Conservation (phyloP, 2,797 vertebrate genomes). For the Pampus argenteus region DNA sequence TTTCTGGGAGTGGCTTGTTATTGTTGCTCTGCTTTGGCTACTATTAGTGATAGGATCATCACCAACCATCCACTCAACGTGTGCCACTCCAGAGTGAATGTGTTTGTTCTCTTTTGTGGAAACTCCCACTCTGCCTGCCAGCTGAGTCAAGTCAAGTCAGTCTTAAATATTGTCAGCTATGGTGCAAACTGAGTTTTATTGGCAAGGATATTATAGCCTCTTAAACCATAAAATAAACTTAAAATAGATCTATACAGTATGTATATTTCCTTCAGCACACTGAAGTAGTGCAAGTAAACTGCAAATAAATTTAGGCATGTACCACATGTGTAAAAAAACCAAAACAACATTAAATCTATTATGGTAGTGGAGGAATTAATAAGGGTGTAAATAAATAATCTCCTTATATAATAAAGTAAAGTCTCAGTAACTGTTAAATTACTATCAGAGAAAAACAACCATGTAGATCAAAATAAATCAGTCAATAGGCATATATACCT, state of each 20-base stretch:
- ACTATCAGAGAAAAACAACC: not conserved
- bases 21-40: constrained; percentile 8
- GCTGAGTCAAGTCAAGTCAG: not conserved
- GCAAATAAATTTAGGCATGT: not conserved
- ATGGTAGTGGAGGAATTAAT: not conserved
- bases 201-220: not conserved
- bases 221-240: no score
- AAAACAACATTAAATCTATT: no score
- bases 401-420: no score
- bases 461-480: no score
- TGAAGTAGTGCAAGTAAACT: no score
- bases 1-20: constrained; percentile 78
- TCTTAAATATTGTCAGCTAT: not conserved
- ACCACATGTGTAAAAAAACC: no score
- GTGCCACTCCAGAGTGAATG: not conserved
- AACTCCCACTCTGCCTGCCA: not conserved
- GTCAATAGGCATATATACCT: no score
- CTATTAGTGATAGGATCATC: constrained; percentile 17
- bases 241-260: not conserved
- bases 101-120: not conserved
- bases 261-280: not conserved
- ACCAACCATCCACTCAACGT: not conserved
- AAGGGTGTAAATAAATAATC: no score
- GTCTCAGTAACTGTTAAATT: no score
- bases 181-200: not conserved